Conservation (phyloP, 2,113 vertebrate species). For the Vimba vimba region DNA sequence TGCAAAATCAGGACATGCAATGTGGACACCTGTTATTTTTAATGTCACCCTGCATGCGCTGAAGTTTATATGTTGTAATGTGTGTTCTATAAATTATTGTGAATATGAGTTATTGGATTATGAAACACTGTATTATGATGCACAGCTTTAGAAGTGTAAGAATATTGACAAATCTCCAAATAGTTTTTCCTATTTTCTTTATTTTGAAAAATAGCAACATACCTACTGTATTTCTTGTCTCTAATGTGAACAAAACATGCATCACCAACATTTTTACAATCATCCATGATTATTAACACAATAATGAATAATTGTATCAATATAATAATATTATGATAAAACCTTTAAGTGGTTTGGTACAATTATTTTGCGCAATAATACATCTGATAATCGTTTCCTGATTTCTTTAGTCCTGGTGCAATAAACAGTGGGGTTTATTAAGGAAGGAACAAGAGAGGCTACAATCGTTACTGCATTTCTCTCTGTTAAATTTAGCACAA, state of each 20-base stretch:
- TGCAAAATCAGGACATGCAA: too few relatives aligned
- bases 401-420: conserved; percentile 57
- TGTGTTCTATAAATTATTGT: too few relatives aligned
- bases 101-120: too few relatives aligned
- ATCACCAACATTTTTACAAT: neutral
- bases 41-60: too few relatives aligned
- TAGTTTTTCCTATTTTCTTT: neutral
- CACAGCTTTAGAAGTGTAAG: too few relatives aligned
- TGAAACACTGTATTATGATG: too few relatives aligned
- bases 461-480: conserved; percentile 33
- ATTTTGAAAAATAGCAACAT: neutral
- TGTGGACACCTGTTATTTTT: too few relatives aligned
- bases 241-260: neutral
- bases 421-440: conserved; percentile 53
- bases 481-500: conserved; percentile 44
- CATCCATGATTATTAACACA: neutral
- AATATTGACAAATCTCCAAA: too few relatives aligned
- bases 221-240: neutral
- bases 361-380: neutral
- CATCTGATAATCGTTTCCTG: conserved; percentile 12
- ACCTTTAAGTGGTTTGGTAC: neutral
- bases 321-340: too few relatives aligned
- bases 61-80: too few relatives aligned
- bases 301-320: neutral
- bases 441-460: neutral